Evolutionary conservation across 1,140 invertebrate species (phyloP).

Genomic region (Drosophila willistoni): DNA sequence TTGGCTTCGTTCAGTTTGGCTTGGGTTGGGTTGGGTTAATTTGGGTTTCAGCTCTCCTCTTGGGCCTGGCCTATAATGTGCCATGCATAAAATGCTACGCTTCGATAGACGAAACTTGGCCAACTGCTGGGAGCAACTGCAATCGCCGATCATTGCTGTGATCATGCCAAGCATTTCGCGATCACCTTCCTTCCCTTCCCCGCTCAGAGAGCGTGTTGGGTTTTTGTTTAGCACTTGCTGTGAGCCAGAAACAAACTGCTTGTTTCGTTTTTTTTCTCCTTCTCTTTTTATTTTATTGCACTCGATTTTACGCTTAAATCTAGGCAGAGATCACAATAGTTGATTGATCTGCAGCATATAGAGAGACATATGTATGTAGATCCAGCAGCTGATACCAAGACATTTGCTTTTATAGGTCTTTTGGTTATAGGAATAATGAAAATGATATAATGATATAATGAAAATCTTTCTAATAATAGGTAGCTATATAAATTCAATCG

Average conservation of each 20-base stretch:
- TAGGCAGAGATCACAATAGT: slow-evolving; percentile 28
- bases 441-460: too few relatives aligned
- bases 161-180: slow-evolving; percentile 68
- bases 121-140: slow-evolving; percentile 33
- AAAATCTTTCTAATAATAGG: neutral
- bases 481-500: neutral
- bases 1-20: neutral
- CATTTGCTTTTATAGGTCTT: neutral
- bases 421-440: neutral
- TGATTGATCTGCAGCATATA: slow-evolving; percentile 26
- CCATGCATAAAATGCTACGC: slow-evolving; percentile 70
- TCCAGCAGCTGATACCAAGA: neutral
- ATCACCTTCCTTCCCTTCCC: slow-evolving; percentile 24
- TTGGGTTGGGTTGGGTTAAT: slow-evolving; percentile 25
- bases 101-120: slow-evolving; percentile 27
- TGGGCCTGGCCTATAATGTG: slow-evolving; percentile 55
- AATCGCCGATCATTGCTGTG: slow-evolving; percentile 56
- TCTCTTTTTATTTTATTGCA: slow-evolving; percentile 70
- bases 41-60: neutral
- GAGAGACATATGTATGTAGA: slow-evolving; percentile 36
- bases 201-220: slow-evolving; percentile 54
- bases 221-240: slow-evolving; percentile 71
- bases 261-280: too few relatives aligned
- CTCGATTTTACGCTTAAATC: slow-evolving; percentile 73
- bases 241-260: slow-evolving; percentile 14